Conservation (phyloP, 2,113 vertebrate species). For the Pipra filicauda region DNA sequence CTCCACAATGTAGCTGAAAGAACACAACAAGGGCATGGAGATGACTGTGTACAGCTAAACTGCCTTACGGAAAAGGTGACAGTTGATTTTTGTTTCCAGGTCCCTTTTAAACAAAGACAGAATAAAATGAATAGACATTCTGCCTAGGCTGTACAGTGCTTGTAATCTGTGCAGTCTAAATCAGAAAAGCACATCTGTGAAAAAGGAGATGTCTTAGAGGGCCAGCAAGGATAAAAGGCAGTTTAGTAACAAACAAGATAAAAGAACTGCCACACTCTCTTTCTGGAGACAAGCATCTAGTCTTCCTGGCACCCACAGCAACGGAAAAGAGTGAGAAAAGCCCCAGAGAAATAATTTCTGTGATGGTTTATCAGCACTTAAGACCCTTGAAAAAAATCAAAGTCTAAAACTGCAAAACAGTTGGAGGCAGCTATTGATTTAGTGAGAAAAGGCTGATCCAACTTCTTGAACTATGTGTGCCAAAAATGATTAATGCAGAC, state of each 20-base stretch:
- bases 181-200: not conserved
- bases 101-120: not conserved
- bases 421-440: not conserved
- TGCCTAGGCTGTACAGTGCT: not conserved
- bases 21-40: not conserved
- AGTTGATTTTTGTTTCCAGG: not conserved
- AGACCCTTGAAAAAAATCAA: not conserved
- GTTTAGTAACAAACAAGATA: not conserved
- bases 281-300: not conserved
- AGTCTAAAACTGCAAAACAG: not conserved
- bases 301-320: not conserved
- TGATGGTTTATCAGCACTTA: not conserved
- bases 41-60: not conserved
- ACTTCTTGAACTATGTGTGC: not conserved
- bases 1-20: slow-evolving; percentile 87
- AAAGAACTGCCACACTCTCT: not conserved
- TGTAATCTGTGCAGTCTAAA: not conserved
- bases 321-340: not conserved
- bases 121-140: not conserved
- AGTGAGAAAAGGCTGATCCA: not conserved
- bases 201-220: not conserved
- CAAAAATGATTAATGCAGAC: not conserved
- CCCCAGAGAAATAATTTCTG: not conserved
- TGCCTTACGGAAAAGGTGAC: not conserved
- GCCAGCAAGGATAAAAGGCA: not conserved